Evolutionary conservation across 2,113 vertebrate species (phyloP).

Genomic region (Acanthisitta chloris): DNA sequence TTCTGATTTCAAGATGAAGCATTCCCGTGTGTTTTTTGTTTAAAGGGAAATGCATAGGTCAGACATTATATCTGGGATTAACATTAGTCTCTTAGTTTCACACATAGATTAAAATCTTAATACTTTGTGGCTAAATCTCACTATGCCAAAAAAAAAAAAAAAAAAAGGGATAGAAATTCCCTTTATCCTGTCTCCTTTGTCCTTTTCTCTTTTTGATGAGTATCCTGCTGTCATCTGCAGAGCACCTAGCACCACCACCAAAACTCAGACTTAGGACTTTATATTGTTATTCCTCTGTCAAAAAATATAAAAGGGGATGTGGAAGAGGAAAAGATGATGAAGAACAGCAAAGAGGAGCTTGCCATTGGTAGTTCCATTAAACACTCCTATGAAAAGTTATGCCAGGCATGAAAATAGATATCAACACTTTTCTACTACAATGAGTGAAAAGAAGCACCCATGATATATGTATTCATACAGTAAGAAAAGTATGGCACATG

Average conservation of each 20-base stretch:
- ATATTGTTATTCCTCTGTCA: not conserved
- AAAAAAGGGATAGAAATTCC: not conserved
- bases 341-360: not conserved
- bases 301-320: not conserved
- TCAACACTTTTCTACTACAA: not conserved
- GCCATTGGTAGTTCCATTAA: not conserved
- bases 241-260: not conserved
- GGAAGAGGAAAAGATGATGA: not conserved
- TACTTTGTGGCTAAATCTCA: not conserved
- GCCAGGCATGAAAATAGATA: not conserved
- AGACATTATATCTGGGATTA: not conserved
- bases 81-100: slow-evolving; percentile 41
- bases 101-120: slow-evolving; percentile 57
- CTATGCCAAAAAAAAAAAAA: not conserved
- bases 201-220: not conserved
- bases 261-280: not conserved
- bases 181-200: not conserved
- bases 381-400: not conserved
- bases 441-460: not conserved
- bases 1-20: slow-evolving; percentile 48
- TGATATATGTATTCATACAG: not conserved
- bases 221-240: not conserved
- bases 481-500: not conserved
- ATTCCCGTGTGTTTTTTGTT: not conserved
- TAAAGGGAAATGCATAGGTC: slow-evolving; percentile 27